A percentile compares a stretch with the other conserved stretches of the same genome.
phyloP scores from a whole-genome alignment of 1,140 invertebrate species.

The Alviniconcha marisindica region DNA sequence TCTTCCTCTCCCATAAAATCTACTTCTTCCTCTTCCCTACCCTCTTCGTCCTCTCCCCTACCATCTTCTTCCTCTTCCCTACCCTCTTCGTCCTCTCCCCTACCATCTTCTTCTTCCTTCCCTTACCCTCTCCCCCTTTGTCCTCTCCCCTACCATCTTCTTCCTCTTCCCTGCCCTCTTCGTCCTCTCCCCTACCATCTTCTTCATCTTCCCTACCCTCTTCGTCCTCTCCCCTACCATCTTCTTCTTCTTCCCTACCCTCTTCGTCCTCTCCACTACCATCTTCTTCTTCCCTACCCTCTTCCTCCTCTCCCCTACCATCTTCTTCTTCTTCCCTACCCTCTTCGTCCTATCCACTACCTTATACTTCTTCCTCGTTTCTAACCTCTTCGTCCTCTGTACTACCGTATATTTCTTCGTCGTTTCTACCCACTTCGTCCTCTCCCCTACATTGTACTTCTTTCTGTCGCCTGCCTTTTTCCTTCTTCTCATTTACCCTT shows the following conservation, averaged over 20 bases:
- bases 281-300: background rate
- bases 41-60: background rate
- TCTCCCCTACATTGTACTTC: too few relatives aligned
- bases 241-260: background rate
- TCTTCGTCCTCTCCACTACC: background rate
- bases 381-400: too few relatives aligned
- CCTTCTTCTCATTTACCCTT: too few relatives aligned
- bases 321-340: background rate
- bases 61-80: background rate
- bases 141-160: background rate
- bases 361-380: too few relatives aligned
- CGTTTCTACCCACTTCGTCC: too few relatives aligned
- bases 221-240: background rate
- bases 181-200: background rate
- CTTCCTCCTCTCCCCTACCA: background rate
- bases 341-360: background rate
- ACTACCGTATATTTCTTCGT: too few relatives aligned
- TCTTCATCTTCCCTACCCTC: background rate
- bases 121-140: background rate
- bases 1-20: too few relatives aligned
- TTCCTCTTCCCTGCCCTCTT: background rate
- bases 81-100: background rate
- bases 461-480: too few relatives aligned
- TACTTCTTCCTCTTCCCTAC: background rate
- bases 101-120: background rate